These are phyloP conservation scores for Drosophila biarmipes DNA, from an alignment of 1,140 invertebrate species.

Conservation along the genomic window DNA sequence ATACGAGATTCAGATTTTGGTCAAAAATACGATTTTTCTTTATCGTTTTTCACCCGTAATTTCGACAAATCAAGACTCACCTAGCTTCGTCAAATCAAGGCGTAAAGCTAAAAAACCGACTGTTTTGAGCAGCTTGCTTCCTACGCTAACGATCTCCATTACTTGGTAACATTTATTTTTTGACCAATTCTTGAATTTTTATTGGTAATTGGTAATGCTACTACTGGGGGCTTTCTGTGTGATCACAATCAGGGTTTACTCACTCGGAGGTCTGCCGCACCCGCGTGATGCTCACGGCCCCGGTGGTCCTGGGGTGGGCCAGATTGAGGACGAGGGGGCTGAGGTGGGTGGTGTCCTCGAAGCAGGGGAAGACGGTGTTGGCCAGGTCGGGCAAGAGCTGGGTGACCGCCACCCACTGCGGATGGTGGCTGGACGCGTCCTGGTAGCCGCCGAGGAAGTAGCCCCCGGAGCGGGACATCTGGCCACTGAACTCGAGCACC, in stretches of 20 bases:
- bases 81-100: too few relatives aligned
- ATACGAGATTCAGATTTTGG: too few relatives aligned
- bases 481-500: not conserved
- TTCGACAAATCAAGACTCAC: too few relatives aligned
- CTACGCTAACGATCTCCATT: too few relatives aligned
- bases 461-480: not conserved
- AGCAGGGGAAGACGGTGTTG: constrained; percentile 16
- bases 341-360: not conserved
- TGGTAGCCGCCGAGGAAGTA: constrained; percentile 1
- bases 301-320: not conserved
- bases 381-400: constrained; percentile 9
- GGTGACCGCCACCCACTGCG: constrained; percentile 4
- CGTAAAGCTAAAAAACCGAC: too few relatives aligned
- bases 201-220: too few relatives aligned
- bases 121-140: too few relatives aligned
- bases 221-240: too few relatives aligned
- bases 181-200: too few relatives aligned
- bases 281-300: constrained; percentile 9
- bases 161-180: too few relatives aligned
- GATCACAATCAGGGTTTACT: not conserved
- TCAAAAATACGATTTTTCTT: too few relatives aligned
- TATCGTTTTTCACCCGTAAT: too few relatives aligned
- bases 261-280: not conserved
- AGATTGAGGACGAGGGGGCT: not conserved
- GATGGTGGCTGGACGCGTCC: not conserved